A percentile compares a stretch with the other conserved stretches of the same genome.
Conservation (phyloP, 2,888 invertebrate genomes). For the Lapara coniferarum region DNA sequence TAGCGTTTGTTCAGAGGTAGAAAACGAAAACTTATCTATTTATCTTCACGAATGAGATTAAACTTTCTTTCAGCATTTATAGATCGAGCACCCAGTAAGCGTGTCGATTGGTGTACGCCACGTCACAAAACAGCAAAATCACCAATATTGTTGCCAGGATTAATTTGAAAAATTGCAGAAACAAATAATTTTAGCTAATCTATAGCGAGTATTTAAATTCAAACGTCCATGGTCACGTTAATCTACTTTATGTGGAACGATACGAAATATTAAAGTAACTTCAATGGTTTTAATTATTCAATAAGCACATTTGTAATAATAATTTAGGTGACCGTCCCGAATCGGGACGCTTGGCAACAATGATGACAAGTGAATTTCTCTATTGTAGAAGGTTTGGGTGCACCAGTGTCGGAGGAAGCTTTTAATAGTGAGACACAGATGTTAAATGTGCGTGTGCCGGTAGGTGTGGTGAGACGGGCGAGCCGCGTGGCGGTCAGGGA, state of each 20-base stretch:
- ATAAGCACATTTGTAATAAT: neutral
- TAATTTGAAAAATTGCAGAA: neutral
- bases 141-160: constrained; percentile 14
- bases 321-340: neutral
- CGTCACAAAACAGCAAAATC: neutral
- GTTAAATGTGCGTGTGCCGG: constrained; percentile 81
- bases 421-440: constrained; percentile 63
- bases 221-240: no score
- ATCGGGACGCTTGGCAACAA: constrained; percentile 19
- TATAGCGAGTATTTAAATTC: no score
- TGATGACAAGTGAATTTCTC: constrained; percentile 41
- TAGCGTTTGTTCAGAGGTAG: constrained; percentile 52
- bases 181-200: neutral
- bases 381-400: constrained; percentile 44
- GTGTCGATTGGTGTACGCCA: constrained; percentile 2
- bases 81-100: constrained; percentile 36
- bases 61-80: constrained; percentile 75
- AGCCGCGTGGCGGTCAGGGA: constrained; percentile 95
- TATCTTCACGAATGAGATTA: constrained; percentile 62
- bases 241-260: constrained; percentile 11
- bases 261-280: constrained; percentile 17
- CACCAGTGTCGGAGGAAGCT: constrained; percentile 52
- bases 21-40: constrained; percentile 47
- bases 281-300: neutral
- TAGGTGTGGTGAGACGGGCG: constrained; percentile 93